These are phyloP conservation scores for Isaurus tuberculatus DNA, from an alignment of 92 coral and sea anemone genomes.

Conservation along the genomic window DNA sequence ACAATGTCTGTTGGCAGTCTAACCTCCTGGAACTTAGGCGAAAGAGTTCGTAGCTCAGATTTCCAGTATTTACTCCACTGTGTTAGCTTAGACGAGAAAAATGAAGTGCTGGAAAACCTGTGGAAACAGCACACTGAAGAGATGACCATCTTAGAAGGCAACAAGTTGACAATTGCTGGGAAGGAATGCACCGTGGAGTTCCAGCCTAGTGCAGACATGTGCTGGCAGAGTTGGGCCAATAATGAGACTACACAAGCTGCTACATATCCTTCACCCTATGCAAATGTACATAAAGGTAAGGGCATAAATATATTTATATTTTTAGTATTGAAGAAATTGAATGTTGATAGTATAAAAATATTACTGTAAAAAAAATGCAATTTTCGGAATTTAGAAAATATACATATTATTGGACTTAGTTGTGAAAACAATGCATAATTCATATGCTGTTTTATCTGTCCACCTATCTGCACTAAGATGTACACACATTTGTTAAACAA, in stretches of 20 bases:
- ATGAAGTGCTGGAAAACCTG: conserved; percentile 66
- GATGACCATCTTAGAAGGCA: conserved; percentile 79
- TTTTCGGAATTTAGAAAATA: not conserved
- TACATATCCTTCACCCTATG: conserved; percentile 76
- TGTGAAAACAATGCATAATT: conserved; percentile 12
- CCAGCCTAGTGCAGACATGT: conserved; percentile 80
- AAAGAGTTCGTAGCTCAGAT: conserved; percentile 69
- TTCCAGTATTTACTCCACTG: conserved; percentile 73
- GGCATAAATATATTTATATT: conserved; percentile 3
- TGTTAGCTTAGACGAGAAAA: conserved; percentile 68
- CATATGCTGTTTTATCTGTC: conserved; percentile 10
- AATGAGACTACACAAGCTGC: conserved; percentile 75
- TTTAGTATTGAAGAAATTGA: conserved; percentile 11
- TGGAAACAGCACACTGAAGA: conserved; percentile 78
- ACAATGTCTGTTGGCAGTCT: conserved; percentile 75
- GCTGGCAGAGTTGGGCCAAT: conserved; percentile 80
- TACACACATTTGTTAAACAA: conserved; percentile 2
- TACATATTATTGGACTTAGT: conserved; percentile 6
- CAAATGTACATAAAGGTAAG: conserved; percentile 68
- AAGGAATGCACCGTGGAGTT: conserved; percentile 70
- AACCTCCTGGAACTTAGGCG: conserved; percentile 73
- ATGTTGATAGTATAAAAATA: conserved; percentile 4
- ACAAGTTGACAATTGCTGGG: conserved; percentile 54
- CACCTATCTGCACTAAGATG: conserved; percentile 11
- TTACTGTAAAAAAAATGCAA: conserved; percentile 1